These are phyloP conservation scores for Drosophila repleta DNA, from an alignment of 1,140 invertebrate genomes.

Conservation along the genomic window DNA sequence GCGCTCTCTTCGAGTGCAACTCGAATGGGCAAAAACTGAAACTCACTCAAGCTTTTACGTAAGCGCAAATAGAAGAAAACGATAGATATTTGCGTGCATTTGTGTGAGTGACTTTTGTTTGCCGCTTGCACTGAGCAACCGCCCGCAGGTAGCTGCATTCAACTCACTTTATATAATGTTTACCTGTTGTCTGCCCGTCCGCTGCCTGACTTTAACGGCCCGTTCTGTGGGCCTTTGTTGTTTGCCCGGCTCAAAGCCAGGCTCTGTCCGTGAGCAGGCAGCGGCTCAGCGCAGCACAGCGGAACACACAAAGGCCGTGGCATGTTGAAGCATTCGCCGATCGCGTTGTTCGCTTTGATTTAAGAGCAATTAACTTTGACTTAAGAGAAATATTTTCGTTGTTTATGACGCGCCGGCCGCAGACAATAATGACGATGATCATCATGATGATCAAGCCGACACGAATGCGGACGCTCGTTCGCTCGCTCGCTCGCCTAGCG, in stretches of 20 bases:
- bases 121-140: constrained; percentile 42
- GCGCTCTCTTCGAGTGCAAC: constrained; percentile 49
- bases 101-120: constrained; percentile 45
- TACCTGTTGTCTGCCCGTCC: constrained; percentile 47
- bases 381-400: constrained; percentile 72
- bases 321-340: constrained; percentile 35
- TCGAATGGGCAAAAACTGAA: constrained; percentile 26
- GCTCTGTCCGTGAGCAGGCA: neutral
- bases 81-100: constrained; percentile 41
- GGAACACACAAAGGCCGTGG: constrained; percentile 26
- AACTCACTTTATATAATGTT: constrained; percentile 68
- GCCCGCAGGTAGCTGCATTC: constrained; percentile 52
- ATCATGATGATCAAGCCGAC: constrained; percentile 9
- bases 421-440: constrained; percentile 8
- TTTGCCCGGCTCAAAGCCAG: constrained; percentile 15
- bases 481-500: constrained; percentile 2
- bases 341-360: constrained; percentile 68
- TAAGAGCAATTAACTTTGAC: constrained; percentile 78
- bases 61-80: constrained; percentile 42
- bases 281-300: constrained; percentile 8
- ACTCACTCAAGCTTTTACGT: constrained; percentile 56
- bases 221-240: constrained; percentile 31
- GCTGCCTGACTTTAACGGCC: constrained; percentile 24
- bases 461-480: constrained; percentile 14
- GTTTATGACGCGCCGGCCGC: constrained; percentile 59